Conservation (phyloP, 2,113 vertebrate species). For the Myodes glareolus region DNA sequence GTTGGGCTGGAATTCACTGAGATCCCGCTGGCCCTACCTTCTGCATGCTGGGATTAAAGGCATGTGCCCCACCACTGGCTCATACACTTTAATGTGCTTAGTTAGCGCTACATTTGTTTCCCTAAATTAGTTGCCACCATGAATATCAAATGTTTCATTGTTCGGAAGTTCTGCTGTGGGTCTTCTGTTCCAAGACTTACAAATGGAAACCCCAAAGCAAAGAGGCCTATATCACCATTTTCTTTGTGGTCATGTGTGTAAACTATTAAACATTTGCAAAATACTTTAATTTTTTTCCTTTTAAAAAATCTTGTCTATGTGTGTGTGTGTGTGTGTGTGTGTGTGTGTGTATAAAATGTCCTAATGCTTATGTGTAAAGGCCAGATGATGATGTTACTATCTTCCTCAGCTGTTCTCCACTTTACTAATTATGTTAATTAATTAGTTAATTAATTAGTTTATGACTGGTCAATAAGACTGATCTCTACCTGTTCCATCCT, state of each 20-base stretch:
- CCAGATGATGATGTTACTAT: neutral
- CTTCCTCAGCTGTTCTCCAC: no score
- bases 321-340: neutral
- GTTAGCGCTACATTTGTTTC: neutral
- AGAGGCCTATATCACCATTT: neutral
- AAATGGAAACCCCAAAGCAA: neutral
- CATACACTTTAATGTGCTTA: neutral
- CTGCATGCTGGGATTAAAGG: neutral
- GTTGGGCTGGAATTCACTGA: neutral
- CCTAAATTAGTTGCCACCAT: neutral
- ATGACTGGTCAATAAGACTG: neutral
- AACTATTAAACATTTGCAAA: neutral
- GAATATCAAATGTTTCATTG: neutral
- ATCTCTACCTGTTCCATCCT: no score
- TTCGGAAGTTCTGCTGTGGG: neutral
- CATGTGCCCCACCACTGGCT: neutral
- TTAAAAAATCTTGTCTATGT: neutral
- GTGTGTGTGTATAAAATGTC: no score
- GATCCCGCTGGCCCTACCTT: neutral
- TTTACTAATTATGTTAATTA: neutral
- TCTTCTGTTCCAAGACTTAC: neutral
- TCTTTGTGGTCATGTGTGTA: neutral
- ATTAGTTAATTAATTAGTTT: no score
- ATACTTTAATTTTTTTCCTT: neutral
- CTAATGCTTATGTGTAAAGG: neutral